A percentile compares a stretch with the other conserved stretches of the same genome.
Evolutionary conservation across 2,797 vertebrate genomes (phyloP).

Genomic region (Chrysolophus pictus): DNA sequence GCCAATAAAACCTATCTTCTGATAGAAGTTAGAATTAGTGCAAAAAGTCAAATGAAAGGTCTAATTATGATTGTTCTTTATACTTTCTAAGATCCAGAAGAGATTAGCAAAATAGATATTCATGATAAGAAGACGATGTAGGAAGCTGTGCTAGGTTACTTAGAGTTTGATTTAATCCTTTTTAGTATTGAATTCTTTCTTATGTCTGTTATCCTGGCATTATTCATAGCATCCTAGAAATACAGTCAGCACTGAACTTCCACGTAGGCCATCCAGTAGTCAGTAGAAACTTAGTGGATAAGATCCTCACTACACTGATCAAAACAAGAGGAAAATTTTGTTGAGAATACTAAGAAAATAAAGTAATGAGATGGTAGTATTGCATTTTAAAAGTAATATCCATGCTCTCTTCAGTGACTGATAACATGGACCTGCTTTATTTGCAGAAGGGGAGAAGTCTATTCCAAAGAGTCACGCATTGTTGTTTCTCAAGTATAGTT

Average conservation of each 20-base stretch:
- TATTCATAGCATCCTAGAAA: background rate
- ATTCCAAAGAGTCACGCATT: background rate
- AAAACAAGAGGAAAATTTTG: background rate
- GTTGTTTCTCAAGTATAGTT: background rate
- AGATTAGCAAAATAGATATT: background rate
- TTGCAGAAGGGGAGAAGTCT: background rate
- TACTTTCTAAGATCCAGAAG: background rate
- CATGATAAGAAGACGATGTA: background rate
- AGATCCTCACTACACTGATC: background rate
- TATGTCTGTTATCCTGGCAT: background rate
- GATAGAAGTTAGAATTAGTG: conserved; percentile 12
- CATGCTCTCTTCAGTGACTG: background rate
- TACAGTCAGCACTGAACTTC: background rate
- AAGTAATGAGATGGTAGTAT: rapidly evolving
- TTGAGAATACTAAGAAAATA: background rate
- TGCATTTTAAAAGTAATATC: background rate
- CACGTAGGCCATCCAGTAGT: background rate
- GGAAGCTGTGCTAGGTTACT: background rate
- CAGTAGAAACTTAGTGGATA: background rate
- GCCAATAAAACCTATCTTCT: conserved; percentile 14
- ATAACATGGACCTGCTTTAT: background rate
- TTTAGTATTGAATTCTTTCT: background rate
- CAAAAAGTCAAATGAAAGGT: conserved; percentile 28
- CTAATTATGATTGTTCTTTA: conserved; percentile 1
- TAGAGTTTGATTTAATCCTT: background rate